Conservation (phyloP, 2,888 invertebrate species). For the Labia minor region DNA sequence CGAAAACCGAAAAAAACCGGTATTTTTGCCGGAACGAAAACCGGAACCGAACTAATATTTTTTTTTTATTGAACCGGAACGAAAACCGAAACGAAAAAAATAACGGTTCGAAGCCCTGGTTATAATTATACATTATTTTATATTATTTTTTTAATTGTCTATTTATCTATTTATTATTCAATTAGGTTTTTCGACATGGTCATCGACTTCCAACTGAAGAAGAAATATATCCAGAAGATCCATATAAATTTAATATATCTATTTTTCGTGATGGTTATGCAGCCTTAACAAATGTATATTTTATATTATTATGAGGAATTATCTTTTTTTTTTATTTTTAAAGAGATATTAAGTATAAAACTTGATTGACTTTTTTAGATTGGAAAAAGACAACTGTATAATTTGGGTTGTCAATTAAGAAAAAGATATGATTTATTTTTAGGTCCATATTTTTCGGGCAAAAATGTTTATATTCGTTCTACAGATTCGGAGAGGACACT, state of each 20-base stretch:
- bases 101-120: too few relatives aligned
- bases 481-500: constrained; percentile 42
- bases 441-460: not conserved
- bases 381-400: not conserved
- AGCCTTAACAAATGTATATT: not conserved
- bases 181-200: not conserved
- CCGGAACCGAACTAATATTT: too few relatives aligned
- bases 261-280: not conserved
- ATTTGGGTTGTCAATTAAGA: not conserved
- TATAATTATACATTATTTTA: too few relatives aligned
- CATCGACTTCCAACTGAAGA: not conserved
- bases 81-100: too few relatives aligned
- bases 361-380: not conserved
- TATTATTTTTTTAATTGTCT: too few relatives aligned
- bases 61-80: too few relatives aligned
- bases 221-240: not conserved
- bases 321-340: too few relatives aligned
- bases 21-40: too few relatives aligned
- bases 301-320: not conserved
- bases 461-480: constrained; percentile 28
- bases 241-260: not conserved
- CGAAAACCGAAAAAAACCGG: too few relatives aligned
- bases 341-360: too few relatives aligned
- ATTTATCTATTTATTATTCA: too few relatives aligned
- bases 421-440: not conserved